A percentile compares a stretch with the other conserved stretches of the same genome.
These are phyloP conservation scores for Tetheella fluctuosa DNA, from an alignment of 2,888 invertebrate species.

Conservation along the genomic window DNA sequence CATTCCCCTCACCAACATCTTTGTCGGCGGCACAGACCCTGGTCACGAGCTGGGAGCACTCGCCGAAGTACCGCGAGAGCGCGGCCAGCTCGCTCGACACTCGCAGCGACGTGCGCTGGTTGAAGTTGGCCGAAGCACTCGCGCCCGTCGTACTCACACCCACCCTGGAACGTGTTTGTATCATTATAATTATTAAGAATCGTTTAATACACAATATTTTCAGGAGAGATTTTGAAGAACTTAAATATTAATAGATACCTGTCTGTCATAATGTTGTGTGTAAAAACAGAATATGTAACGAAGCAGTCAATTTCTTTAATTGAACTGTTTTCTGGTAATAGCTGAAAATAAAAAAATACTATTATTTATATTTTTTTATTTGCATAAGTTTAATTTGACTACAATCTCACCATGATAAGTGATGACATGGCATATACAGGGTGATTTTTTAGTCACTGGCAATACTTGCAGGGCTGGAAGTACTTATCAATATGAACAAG, in stretches of 20 bases:
- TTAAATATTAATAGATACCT: conserved; percentile 50
- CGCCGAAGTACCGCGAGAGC: conserved; percentile 73
- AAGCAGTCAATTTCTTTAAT: conserved; percentile 57
- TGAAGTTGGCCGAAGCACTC: conserved; percentile 52
- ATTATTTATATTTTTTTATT: neutral
- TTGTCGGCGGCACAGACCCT: conserved; percentile 63
- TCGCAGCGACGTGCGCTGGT: conserved; percentile 79
- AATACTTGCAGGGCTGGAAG: no score
- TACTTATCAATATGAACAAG: no score
- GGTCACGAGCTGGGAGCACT: conserved; percentile 75
- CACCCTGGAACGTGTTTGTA: conserved; percentile 56
- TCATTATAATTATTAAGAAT: neutral
- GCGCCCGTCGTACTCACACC: conserved; percentile 32
- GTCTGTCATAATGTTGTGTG: conserved; percentile 73
- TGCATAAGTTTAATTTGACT: no score
- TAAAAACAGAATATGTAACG: conserved; percentile 72
- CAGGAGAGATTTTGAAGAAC: no score
- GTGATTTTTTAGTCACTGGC: no score
- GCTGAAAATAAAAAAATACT: conserved; percentile 41
- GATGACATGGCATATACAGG: no score
- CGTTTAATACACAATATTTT: no score
- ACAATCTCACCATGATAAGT: no score
- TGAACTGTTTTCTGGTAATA: conserved; percentile 50
- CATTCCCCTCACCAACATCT: conserved; percentile 66
- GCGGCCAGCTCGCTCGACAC: conserved; percentile 67